Conservation (phyloP, 2,888 invertebrate species). For the Drosophila eohydei region DNA sequence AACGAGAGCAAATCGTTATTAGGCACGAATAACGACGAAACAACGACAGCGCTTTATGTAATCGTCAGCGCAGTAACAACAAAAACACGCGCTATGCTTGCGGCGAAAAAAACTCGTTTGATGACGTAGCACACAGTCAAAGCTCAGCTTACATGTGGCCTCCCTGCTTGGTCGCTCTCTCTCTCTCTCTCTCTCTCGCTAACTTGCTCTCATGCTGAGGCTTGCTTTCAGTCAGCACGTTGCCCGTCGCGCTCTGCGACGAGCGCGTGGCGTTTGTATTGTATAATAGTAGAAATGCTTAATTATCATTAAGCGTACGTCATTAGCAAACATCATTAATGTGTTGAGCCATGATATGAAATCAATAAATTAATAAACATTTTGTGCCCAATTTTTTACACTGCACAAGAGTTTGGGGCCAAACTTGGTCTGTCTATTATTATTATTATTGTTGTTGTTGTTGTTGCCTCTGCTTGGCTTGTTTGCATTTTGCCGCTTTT, state of each 20-base stretch:
- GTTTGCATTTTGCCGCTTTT: slow-evolving; percentile 82
- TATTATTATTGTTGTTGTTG: slow-evolving; percentile 29
- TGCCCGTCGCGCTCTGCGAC: slow-evolving; percentile 12
- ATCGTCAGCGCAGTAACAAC: slow-evolving; percentile 50
- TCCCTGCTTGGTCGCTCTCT: slow-evolving; percentile 8
- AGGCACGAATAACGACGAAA: slow-evolving; percentile 38
- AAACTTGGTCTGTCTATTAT: slow-evolving; percentile 36
- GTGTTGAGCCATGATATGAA: slow-evolving; percentile 48
- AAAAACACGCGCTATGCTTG: slow-evolving; percentile 23
- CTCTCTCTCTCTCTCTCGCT: not conserved
- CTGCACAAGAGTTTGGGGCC: slow-evolving; percentile 59
- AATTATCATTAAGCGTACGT: slow-evolving; percentile 23
- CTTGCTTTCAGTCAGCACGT: slow-evolving; percentile 46
- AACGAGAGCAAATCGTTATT: slow-evolving; percentile 67
- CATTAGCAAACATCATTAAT: slow-evolving; percentile 37
- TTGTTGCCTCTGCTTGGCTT: slow-evolving; percentile 47
- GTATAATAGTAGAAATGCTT: slow-evolving; percentile 61
- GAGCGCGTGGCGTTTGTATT: slow-evolving; percentile 60
- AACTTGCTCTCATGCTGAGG: slow-evolving; percentile 20
- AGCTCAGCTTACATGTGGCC: slow-evolving; percentile 48
- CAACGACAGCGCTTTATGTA: slow-evolving; percentile 64
- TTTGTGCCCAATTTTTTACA: slow-evolving; percentile 71
- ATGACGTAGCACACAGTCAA: slow-evolving; percentile 61
- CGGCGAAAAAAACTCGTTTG: slow-evolving; percentile 69
- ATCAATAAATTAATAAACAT: slow-evolving; percentile 76